A percentile compares a stretch with the other conserved stretches of the same genome.
These are phyloP conservation scores for Tolmerus cingulatus DNA, from an alignment of 2,888 invertebrate genomes.

Conservation along the genomic window DNA sequence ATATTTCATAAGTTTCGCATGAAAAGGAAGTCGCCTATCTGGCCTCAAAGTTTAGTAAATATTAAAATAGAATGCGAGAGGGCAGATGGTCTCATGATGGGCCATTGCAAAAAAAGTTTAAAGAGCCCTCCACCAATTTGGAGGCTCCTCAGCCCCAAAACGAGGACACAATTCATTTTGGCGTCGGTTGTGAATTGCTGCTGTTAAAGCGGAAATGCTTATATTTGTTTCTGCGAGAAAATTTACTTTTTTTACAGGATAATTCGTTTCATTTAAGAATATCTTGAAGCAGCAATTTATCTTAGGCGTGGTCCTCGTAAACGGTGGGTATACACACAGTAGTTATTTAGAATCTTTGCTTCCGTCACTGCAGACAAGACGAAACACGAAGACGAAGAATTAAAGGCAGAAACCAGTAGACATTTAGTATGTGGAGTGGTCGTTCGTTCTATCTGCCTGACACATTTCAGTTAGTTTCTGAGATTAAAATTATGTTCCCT, in stretches of 20 bases:
- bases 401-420: background rate
- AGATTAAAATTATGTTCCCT: background rate
- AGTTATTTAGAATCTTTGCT: background rate
- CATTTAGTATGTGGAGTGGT: too few species aligned
- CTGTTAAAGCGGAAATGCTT: background rate
- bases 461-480: background rate
- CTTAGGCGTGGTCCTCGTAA: background rate
- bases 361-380: background rate
- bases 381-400: background rate
- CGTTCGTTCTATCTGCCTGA: background rate
- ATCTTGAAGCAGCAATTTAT: background rate
- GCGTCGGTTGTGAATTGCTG: background rate
- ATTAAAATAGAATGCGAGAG: background rate
- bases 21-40: background rate
- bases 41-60: conserved; percentile 1
- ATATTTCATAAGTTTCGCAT: conserved; percentile 13
- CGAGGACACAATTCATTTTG: background rate
- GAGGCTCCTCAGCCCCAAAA: background rate
- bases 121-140: background rate
- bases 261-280: background rate
- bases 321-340: background rate
- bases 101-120: background rate
- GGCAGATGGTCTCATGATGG: background rate
- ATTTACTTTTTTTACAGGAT: background rate
- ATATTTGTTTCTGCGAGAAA: background rate